Evolutionary conservation across 2,113 vertebrate genomes (phyloP).

Genomic region (Oreochromis spilurus): DNA sequence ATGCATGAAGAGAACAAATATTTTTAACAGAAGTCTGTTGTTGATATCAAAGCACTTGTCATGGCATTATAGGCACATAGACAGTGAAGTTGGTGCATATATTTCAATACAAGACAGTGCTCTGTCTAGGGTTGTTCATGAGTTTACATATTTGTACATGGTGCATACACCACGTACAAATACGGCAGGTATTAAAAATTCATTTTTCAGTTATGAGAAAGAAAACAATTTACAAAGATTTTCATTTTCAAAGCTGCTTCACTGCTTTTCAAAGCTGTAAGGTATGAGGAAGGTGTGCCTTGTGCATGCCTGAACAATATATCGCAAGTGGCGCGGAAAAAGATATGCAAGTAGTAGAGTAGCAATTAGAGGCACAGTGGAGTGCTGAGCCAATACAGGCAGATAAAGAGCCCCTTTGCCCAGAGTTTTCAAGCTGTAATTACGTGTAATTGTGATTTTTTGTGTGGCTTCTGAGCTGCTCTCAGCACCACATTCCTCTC

Average conservation of each 20-base stretch:
- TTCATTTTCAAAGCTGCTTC: neutral
- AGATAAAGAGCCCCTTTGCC: constrained; percentile 61
- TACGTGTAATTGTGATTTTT: constrained; percentile 67
- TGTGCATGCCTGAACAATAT: constrained; percentile 38
- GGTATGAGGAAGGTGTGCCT: neutral
- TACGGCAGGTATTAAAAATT: neutral
- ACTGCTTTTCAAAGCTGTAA: neutral
- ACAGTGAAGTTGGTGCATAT: neutral
- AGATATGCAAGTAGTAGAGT: constrained; percentile 38
- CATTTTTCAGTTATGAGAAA: neutral
- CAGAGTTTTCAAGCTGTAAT: constrained; percentile 62
- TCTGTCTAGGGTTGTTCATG: neutral
- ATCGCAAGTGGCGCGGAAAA: constrained; percentile 25
- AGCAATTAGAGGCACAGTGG: constrained; percentile 60
- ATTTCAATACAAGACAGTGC: neutral
- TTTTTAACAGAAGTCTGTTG: neutral
- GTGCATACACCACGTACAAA: neutral
- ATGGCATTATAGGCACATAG: neutral
- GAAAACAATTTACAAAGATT: neutral
- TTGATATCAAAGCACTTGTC: neutral
- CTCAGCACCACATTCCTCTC: constrained; percentile 47
- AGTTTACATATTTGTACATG: neutral
- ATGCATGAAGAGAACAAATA: neutral
- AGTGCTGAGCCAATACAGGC: constrained; percentile 59
- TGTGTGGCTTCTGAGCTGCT: constrained; percentile 49